Evolutionary conservation across 2,113 vertebrate species (phyloP), one percentile per base, ranked within the genome.

Genomic region (Corvus moneduloides): DNA sequence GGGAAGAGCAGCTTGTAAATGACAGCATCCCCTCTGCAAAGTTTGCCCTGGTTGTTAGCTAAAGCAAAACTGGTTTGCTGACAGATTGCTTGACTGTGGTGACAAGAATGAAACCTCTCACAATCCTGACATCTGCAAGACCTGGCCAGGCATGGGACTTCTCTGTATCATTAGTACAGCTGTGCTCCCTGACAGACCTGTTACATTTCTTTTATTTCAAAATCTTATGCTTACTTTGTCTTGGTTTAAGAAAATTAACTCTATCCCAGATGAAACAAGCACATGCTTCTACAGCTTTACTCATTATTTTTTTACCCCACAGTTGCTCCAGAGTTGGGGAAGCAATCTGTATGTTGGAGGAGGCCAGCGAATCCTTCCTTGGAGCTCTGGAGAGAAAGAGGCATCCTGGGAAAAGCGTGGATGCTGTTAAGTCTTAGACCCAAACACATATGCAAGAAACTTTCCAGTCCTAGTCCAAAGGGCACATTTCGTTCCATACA

Each of bases 21-120:
- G 11, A 51, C 73, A 62, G 1, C 13, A 35, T 20, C 10, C 13
- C 16, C 32, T 44, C 44, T 23, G 14, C 67, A 76, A 94, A 72
- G 54, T 95, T 96, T 97, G 83, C 85, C 90, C 93, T 94, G 89
- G 76, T 88, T 32, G 44, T 92, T 91, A 96, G 73, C 72, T 94
- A 43, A 79, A 82, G n/a, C 7, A 54, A 67, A 54, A 39, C 15
- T 79, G 87, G 71, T 84, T 87, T 33, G 9, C 85, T 96, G 93
- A 74, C 44, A 80, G 64, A 89, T 95, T 93, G 37, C 59, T 95
- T 89, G 79, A 59, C 87, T 84, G 59, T 75, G 71, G 49, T 83
- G 86, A 93, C 10, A 16, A 93, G 87, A 91, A 80, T 58, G 79
- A 90, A 96, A 90, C 49, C 73, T 84, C 82, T 78, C 93, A 82